phyloP scores from a whole-genome alignment of 37 sponge, comb jelly and placozoan genomes.

The Halisarca cf. caerulea region DNA sequence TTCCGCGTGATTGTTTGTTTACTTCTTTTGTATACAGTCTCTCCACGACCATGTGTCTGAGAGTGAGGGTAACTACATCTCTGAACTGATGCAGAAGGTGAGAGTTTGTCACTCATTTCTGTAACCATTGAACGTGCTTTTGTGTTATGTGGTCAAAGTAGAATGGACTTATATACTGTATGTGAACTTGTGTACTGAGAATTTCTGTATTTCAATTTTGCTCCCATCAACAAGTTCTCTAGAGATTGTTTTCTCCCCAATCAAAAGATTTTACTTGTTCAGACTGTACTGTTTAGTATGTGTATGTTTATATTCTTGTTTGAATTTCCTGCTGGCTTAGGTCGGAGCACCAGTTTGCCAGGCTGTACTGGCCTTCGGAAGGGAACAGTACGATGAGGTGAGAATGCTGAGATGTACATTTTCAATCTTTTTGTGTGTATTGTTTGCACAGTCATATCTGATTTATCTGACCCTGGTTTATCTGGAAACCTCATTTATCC shows the following conservation, averaged over 20 bases:
- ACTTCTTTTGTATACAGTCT: background rate
- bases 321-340: background rate
- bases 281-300: background rate
- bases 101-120: too few relatives aligned
- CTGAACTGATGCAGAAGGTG: background rate
- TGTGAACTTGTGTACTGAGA: background rate
- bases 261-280: too few relatives aligned
- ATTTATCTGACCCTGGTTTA: too few relatives aligned
- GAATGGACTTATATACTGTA: background rate
- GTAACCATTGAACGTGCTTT: too few relatives aligned
- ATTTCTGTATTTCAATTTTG: background rate
- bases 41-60: background rate
- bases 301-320: too few relatives aligned
- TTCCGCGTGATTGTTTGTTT: too few relatives aligned
- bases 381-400: conserved; percentile 38
- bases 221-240: background rate
- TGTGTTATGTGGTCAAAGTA: too few relatives aligned
- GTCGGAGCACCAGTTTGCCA: conserved; percentile 43
- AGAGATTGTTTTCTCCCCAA: too few relatives aligned
- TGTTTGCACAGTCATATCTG: too few relatives aligned
- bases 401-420: too few relatives aligned
- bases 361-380: conserved; percentile 43
- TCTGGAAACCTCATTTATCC: too few relatives aligned
- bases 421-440: too few relatives aligned
- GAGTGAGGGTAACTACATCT: background rate